Conservation (phyloP, 2,888 invertebrate species). For the Leucophenga maculata region DNA sequence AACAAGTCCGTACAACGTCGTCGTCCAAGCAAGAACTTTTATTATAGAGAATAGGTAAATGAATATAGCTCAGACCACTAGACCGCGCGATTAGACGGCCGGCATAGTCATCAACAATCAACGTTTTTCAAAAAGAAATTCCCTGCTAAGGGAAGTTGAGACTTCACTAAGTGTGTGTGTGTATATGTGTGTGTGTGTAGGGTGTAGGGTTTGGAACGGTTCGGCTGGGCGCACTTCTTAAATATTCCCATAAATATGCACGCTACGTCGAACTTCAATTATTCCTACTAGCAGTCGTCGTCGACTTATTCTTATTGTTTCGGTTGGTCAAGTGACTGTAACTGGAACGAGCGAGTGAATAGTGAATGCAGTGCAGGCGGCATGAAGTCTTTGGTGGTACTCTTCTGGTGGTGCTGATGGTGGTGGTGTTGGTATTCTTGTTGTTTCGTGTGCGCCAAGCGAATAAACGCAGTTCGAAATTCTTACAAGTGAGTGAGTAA, state of each 20-base stretch:
- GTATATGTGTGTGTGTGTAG: constrained; percentile 37
- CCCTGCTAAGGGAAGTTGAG: background rate
- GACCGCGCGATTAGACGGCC: constrained; percentile 7
- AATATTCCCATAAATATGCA: constrained; percentile 64
- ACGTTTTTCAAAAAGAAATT: background rate
- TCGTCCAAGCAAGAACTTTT: constrained; percentile 54
- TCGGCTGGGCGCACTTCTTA: constrained; percentile 11
- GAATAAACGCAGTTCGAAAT: constrained; percentile 3
- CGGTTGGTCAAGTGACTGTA: constrained; percentile 72
- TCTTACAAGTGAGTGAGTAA: constrained; percentile 15
- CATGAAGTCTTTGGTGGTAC: no score
- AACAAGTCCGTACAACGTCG: constrained; percentile 23
- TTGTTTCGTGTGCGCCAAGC: background rate
- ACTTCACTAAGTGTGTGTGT: no score
- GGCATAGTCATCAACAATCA: background rate
- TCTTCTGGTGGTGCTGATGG: background rate
- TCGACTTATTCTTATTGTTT: constrained; percentile 67
- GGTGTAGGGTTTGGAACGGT: no score
- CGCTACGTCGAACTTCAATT: constrained; percentile 56
- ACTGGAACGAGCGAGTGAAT: constrained; percentile 62
- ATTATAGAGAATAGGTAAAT: background rate
- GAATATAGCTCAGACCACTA: constrained; percentile 18
- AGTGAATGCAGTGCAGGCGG: constrained; percentile 35
- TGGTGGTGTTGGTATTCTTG: background rate
- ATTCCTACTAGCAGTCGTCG: constrained; percentile 42